A percentile compares a stretch with the other conserved stretches of the same genome.
Evolutionary conservation across 2,888 invertebrate genomes (phyloP).

Genomic region (Diaphora mendica): DNA sequence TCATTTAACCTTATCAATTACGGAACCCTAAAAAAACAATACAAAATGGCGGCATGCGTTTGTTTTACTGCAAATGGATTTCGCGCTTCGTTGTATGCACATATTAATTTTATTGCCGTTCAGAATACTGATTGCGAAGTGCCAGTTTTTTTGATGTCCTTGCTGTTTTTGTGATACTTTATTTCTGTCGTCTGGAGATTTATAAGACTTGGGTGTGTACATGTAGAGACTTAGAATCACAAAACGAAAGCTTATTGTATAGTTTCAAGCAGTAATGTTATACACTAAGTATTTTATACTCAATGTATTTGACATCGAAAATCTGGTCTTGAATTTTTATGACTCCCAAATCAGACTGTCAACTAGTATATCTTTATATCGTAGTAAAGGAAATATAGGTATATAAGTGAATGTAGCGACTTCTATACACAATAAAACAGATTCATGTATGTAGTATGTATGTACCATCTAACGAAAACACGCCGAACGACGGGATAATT

Average conservation of each 20-base stretch:
- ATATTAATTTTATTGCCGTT: slow-evolving; percentile 67
- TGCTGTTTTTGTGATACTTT: slow-evolving; percentile 38
- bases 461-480: not conserved
- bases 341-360: too few species aligned
- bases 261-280: not conserved
- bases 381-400: not conserved
- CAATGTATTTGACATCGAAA: not conserved
- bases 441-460: too few species aligned
- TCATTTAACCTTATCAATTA: slow-evolving; percentile 47
- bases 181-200: slow-evolving; percentile 40
- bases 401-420: not conserved
- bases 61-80: slow-evolving; percentile 70
- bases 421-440: too few species aligned
- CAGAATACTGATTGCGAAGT: slow-evolving; percentile 51
- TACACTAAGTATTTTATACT: not conserved
- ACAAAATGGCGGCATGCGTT: slow-evolving; percentile 64
- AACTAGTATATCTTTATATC: not conserved
- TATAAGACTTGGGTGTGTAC: slow-evolving; percentile 30
- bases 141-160: slow-evolving; percentile 53
- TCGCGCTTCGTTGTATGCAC: slow-evolving; percentile 67
- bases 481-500: not conserved
- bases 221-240: slow-evolving; percentile 10
- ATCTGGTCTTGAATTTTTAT: not conserved
- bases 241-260: not conserved
- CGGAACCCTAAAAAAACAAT: slow-evolving; percentile 63